These are phyloP conservation scores for Sitta carolinensis DNA, from an alignment of 2,797 vertebrate species.

Conservation along the genomic window DNA sequence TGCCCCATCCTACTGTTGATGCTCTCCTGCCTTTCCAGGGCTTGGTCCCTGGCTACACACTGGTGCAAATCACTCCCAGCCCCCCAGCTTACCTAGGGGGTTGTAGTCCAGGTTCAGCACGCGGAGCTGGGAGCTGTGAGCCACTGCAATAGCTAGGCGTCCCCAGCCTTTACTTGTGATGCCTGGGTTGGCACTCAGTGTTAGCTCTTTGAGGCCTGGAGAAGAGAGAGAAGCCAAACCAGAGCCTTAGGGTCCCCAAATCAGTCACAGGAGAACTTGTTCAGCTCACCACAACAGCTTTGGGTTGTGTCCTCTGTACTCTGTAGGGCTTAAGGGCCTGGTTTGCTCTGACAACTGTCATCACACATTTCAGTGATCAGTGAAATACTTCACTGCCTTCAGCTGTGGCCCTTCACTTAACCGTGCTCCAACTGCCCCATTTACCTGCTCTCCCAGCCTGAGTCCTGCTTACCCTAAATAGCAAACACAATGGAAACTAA, in stretches of 20 bases:
- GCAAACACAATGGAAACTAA: neutral
- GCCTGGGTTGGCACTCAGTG: constrained; percentile 91
- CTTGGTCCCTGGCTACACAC: neutral
- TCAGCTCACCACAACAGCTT: neutral
- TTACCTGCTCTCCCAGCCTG: neutral
- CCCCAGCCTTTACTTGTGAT: constrained; percentile 93
- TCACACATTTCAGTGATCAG: neutral
- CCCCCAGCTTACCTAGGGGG: constrained; percentile 83
- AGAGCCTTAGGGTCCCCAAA: neutral
- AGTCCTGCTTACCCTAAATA: neutral
- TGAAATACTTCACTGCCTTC: neutral
- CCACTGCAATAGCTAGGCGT: constrained; percentile 89
- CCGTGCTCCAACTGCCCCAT: neutral
- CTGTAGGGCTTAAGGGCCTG: neutral
- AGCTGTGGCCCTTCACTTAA: neutral
- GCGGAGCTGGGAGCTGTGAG: constrained; percentile 93
- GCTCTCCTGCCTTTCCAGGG: neutral
- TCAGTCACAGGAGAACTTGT: neutral
- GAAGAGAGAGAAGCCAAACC: constrained; percentile 26
- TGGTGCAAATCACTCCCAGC: fast-evolving
- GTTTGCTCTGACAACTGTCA: neutral
- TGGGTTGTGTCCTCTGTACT: neutral
- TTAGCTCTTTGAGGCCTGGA: constrained; percentile 92
- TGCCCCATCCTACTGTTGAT: neutral
- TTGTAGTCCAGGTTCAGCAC: constrained; percentile 98